phyloP scores from a whole-genome alignment of 1,140 invertebrate genomes.

The Palaemon carinicauda region DNA sequence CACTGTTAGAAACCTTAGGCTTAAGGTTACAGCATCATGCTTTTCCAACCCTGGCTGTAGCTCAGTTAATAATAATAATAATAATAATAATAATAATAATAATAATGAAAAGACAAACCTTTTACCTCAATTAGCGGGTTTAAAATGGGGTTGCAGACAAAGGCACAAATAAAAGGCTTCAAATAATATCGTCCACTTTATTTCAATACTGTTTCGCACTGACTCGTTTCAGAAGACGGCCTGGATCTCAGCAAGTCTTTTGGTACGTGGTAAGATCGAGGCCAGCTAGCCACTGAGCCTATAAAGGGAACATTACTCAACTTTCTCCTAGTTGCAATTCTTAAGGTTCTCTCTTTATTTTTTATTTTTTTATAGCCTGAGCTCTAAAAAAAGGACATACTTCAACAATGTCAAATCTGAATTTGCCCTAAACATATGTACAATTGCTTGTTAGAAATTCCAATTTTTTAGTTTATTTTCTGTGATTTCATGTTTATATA shows the following conservation, averaged over 20 bases:
- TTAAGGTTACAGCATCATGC: no score
- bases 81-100: no score
- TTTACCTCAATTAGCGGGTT: no score
- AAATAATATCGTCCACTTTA: constrained; percentile 35
- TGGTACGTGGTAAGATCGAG: background rate
- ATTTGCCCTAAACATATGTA: background rate
- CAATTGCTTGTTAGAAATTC: no score
- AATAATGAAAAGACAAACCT: no score
- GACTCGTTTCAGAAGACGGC: constrained; percentile 31
- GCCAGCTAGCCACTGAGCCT: constrained; percentile 34
- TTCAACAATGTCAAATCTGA: background rate
- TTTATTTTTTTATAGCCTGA: background rate
- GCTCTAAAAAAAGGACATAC: no score
- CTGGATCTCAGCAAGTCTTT: constrained; percentile 8
- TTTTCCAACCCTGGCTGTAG: no score
- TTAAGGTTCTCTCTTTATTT: background rate
- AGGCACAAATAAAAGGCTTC: background rate
- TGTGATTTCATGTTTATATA: background rate
- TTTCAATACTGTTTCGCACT: constrained; percentile 50
- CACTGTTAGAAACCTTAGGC: no score
- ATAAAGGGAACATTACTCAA: constrained; percentile 34
- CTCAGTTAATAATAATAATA: no score
- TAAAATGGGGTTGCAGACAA: no score
- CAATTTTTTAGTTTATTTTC: no score
- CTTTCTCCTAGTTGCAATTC: background rate